phyloP scores from a whole-genome alignment of 35 echinoderm and acorn worm genomes.

The Lytechinus pictus region DNA sequence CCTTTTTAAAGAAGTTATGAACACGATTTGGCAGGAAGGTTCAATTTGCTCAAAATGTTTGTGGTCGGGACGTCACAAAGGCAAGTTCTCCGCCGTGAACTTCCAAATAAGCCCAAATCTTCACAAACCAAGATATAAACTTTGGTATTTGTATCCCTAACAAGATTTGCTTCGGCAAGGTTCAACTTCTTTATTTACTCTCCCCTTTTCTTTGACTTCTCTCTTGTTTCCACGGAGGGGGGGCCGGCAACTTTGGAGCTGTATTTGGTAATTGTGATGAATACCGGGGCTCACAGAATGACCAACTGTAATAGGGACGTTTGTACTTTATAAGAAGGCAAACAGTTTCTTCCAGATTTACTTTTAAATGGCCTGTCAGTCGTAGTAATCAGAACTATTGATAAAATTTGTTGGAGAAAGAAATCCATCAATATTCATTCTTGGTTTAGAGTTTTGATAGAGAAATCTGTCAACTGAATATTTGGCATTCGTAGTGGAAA shows the following conservation, averaged over 20 bases:
- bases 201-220: not conserved
- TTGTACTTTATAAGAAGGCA: conserved; percentile 42
- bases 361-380: conserved; percentile 48
- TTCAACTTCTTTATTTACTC: conserved; percentile 16
- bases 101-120: conserved; percentile 27
- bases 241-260: not conserved
- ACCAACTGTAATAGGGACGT: conserved; percentile 20
- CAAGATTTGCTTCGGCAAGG: conserved; percentile 28
- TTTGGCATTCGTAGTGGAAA: not conserved
- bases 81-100: not conserved
- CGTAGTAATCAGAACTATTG: conserved; percentile 25
- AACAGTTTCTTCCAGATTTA: conserved; percentile 26
- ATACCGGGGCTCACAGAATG: not conserved
- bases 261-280: conserved; percentile 40
- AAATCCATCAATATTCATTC: conserved; percentile 42
- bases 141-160: conserved; percentile 47
- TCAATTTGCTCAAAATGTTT: not conserved
- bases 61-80: conserved; percentile 28
- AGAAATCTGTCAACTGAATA: conserved; percentile 26
- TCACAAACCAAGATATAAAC: conserved; percentile 27
- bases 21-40: not conserved
- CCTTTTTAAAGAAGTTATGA: not conserved
- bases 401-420: conserved; percentile 47
- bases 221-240: not conserved
- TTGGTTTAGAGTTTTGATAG: not conserved